Evolutionary conservation across 1,140 invertebrate species (phyloP), one percentile per base, ranked within the genome.

Genomic region (Drosophila pectinifera): DNA sequence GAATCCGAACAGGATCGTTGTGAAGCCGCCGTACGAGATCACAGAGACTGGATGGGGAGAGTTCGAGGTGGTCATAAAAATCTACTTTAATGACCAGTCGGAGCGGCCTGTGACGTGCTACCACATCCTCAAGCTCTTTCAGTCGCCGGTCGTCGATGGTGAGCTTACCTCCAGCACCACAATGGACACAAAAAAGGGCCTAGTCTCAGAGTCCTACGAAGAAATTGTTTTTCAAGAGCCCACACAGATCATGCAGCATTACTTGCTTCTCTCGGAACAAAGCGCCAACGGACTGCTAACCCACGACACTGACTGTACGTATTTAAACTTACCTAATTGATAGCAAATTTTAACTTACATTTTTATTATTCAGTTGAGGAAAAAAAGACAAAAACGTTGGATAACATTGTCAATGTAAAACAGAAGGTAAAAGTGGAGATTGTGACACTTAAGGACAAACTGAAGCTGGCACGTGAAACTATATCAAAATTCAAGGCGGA

Each of bases 21-120:
- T 96, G 0, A 98, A 98, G 92, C 98, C 98, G 4, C 99, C 99
- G 0, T 99, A 99, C 92, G 98, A 99, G 94, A 82, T 99, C 0
- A 98, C 96, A 0, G 99, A 99, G 93, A 99, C 99, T 53, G 99
- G 99, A 2, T 99, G 99, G 99, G 99, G 99, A 83, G 99, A 99
- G 93, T 99, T 99, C 93, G 99, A 99, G 93, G 97, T 99, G 78
- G 96, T 98, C 26, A 99, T 99, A 20, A 99, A 99, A 92, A 98
- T 99, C 59, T 98, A 98, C 93, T 99, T 99, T 90, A 95, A 98
- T 90, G 99, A 99, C 94, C 96, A 97, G 6, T 98, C 98, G 92
- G 99, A 99, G 93, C 94, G 98, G 16, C 93, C 98, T 96, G 97
- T 99, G 0, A 99, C 98, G 0, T 94, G 99, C 49, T 99, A 98